Base-by-base conservation (phyloP, 2,797 vertebrate genomes). In the Pseudochromis fuscus region DNA sequence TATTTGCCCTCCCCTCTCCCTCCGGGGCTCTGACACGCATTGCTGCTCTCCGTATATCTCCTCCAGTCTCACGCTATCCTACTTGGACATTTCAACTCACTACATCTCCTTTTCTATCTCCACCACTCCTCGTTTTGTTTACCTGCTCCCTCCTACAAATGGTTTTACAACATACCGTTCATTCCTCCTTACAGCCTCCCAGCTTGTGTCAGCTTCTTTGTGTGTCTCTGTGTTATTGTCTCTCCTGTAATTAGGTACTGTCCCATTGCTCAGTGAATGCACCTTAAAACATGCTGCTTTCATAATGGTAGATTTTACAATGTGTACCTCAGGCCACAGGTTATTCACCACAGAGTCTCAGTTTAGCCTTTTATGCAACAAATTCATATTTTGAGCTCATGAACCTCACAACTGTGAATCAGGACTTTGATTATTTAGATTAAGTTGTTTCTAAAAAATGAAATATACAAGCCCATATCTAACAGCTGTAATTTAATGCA, bases 31-130 rank as follows among this genome's bases (percentile, higher is more conserved):
- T 51, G 64, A 67, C 58, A 74, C 21, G 15, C 73, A 76, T 24
- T 71, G 60, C 63, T 74, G 40, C 73, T 73, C 58, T 42, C 67
- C 48, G 24, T 67, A 23, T 1, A 64, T 57, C 63, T 73, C 67
- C 61, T 38, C 37, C 19, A 21, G 30, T 74, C 51, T 75, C 79
- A 61, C n/a, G 21, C 13, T 64, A 57, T 72, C 67, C 59, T 28
- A 30, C 31, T 27, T 18, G 12, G 19, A 67, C 52, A 69, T 74
- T 80, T 66, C 57, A 46, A 67, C 55, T 78, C 44, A 0, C 35
- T 7, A 66, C 8, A 45, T 74, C 28, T 61, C 18, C 24, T 60
- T 52, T 49, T 24, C 13, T 4, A 53, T 58, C 21, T 15, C 49
- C 27, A 42, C 42, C 49, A 38, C 13, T 55, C 35, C 25, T 64